phyloP scores from a whole-genome alignment of 2,797 vertebrate species.

The Furcifer pardalis region DNA sequence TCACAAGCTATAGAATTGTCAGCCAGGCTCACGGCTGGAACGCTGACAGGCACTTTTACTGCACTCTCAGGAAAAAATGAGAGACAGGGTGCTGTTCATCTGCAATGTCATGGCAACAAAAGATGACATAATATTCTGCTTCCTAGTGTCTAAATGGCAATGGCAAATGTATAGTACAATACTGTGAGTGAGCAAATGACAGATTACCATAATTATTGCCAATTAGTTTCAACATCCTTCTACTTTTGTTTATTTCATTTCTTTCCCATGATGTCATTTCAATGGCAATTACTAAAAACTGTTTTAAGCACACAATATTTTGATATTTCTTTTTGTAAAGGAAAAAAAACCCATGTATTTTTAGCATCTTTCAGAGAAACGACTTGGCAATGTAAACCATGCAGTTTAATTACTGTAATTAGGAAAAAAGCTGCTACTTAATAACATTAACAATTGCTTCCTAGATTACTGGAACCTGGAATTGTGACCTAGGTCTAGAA shows the following conservation, averaged over 20 bases:
- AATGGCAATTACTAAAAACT: conserved; percentile 44
- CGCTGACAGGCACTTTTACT: conserved; percentile 21
- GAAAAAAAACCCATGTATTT: conserved; percentile 24
- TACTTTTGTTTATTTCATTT: not conserved
- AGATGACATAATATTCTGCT: conserved; percentile 23
- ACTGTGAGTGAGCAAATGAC: conserved; percentile 52
- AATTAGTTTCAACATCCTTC: conserved; percentile 56
- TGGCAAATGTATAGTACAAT: conserved; percentile 40
- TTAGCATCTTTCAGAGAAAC: conserved; percentile 12
- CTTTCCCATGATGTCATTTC: conserved; percentile 7
- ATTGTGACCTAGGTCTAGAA: conserved; percentile 40
- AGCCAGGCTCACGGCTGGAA: conserved; percentile 17
- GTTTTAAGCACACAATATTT: conserved; percentile 10
- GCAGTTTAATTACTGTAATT: conserved; percentile 43
- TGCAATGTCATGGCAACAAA: conserved; percentile 36
- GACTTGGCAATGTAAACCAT: not conserved
- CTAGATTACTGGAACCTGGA: not conserved
- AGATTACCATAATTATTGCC: conserved; percentile 60
- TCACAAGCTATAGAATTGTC: not conserved
- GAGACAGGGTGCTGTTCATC: conserved; percentile 37
- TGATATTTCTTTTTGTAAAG: not conserved
- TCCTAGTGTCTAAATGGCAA: conserved; percentile 50
- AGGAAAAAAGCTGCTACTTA: not conserved
- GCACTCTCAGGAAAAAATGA: not conserved
- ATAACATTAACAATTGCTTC: conserved; percentile 46